These are phyloP conservation scores for Halisarca cf. caerulea DNA, from an alignment of 37 sponge, comb jelly and placozoan genomes.

Conservation along the genomic window DNA sequence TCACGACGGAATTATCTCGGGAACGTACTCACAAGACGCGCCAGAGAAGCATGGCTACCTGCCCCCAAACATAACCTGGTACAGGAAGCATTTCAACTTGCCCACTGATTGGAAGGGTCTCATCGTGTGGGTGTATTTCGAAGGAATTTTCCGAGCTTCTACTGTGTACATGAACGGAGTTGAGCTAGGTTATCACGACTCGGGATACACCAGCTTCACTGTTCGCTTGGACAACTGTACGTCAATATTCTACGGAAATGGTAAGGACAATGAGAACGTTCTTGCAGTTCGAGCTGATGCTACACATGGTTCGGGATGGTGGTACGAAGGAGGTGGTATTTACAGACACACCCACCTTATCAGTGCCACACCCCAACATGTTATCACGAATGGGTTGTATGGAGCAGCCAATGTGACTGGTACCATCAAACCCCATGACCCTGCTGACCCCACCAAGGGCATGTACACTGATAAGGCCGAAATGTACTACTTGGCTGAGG, in stretches of 20 bases:
- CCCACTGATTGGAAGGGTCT: conserved; percentile 58
- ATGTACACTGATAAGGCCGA: neutral
- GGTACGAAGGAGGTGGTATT: conserved; percentile 42
- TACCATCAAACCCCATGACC: conserved; percentile 5
- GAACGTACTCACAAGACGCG: conserved; percentile 4
- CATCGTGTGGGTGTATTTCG: conserved; percentile 59
- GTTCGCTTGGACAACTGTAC: conserved; percentile 58
- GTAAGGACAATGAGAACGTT: conserved; percentile 51
- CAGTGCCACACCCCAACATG: neutral
- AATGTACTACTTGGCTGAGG: conserved; percentile 30
- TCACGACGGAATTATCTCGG: conserved; percentile 51
- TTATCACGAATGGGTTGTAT: conserved; percentile 14
- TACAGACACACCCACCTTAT: conserved; percentile 37
- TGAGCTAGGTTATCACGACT: conserved; percentile 43
- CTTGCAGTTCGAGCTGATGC: conserved; percentile 42
- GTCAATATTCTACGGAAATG: conserved; percentile 36
- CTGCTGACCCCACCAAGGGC: conserved; percentile 12
- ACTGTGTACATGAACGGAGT: conserved; percentile 43
- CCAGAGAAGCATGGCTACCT: conserved; percentile 34
- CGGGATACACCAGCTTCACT: conserved; percentile 60
- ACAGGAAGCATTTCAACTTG: conserved; percentile 60
- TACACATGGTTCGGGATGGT: conserved; percentile 30
- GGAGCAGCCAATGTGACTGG: conserved; percentile 1
- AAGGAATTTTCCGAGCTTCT: conserved; percentile 46
- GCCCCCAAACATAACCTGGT: conserved; percentile 45